Conservation (phyloP, 2,797 vertebrate genomes). For the Neopelma chrysocephalum region DNA sequence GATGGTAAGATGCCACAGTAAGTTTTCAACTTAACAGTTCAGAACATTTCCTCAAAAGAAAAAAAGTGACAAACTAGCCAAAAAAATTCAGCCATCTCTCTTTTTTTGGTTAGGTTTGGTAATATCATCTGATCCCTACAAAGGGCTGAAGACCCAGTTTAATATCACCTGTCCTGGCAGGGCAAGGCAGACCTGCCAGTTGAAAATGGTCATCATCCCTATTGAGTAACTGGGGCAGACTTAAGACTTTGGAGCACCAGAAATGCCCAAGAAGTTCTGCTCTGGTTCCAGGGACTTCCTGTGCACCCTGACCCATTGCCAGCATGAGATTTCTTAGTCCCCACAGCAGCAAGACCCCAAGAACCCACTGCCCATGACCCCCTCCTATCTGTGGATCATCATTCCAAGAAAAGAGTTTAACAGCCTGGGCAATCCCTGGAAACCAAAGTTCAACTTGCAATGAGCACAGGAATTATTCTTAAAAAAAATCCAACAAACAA, state of each 20-base stretch:
- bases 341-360: background rate
- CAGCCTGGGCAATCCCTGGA: background rate
- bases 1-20: background rate
- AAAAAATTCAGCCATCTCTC: background rate
- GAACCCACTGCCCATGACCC: background rate
- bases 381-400: background rate
- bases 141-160: background rate
- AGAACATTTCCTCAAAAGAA: background rate
- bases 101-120: background rate
- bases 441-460: background rate
- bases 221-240: background rate
- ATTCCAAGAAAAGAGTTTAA: background rate
- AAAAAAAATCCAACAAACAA: background rate
- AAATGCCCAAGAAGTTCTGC: background rate
- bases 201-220: background rate
- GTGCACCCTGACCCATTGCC: background rate
- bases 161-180: background rate
- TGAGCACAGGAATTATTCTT: background rate
- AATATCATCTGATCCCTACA: background rate
- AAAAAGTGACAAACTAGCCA: background rate
- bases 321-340: background rate
- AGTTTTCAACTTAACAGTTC: background rate
- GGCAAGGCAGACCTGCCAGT: background rate
- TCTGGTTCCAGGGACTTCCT: background rate
- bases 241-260: background rate